These are phyloP conservation scores for Rhyzopertha dominica DNA, from an alignment of 1,140 invertebrate genomes.

Conservation along the genomic window DNA sequence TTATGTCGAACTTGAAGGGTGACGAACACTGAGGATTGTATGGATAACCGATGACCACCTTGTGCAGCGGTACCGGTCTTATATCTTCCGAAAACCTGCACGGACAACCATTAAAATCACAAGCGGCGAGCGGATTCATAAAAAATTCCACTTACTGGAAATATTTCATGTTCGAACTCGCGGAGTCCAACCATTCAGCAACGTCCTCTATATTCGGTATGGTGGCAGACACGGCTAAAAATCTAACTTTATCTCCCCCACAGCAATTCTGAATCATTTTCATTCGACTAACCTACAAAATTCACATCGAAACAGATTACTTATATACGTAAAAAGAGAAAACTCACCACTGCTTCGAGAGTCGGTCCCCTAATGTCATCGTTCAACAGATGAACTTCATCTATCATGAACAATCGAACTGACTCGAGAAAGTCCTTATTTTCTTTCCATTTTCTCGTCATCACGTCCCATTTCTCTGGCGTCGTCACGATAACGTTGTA, in stretches of 20 bases:
- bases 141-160: conserved; percentile 46
- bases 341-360: conserved; percentile 71
- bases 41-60: conserved; percentile 67
- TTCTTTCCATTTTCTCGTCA: conserved; percentile 68
- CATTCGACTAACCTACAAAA: conserved; percentile 38
- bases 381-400: conserved; percentile 74
- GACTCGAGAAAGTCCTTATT: conserved; percentile 56
- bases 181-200: conserved; percentile 60
- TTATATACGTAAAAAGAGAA: conserved; percentile 6
- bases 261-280: conserved; percentile 33
- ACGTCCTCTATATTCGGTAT: conserved; percentile 74
- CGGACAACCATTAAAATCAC: conserved; percentile 14
- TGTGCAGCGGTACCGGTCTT: conserved; percentile 66
- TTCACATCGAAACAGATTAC: background rate
- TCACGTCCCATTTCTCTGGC: conserved; percentile 80
- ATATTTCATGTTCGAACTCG: conserved; percentile 45
- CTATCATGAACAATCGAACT: conserved; percentile 72
- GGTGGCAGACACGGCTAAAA: conserved; percentile 74
- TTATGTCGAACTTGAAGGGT: conserved; percentile 72
- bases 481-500: conserved; percentile 69
- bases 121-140: background rate
- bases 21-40: conserved; percentile 45
- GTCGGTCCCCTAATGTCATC: conserved; percentile 66
- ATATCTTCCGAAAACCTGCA: conserved; percentile 62
- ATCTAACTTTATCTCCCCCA: conserved; percentile 50